Evolutionary conservation across 2,797 vertebrate genomes (phyloP).

Genomic region (Protonibea diacanthus): DNA sequence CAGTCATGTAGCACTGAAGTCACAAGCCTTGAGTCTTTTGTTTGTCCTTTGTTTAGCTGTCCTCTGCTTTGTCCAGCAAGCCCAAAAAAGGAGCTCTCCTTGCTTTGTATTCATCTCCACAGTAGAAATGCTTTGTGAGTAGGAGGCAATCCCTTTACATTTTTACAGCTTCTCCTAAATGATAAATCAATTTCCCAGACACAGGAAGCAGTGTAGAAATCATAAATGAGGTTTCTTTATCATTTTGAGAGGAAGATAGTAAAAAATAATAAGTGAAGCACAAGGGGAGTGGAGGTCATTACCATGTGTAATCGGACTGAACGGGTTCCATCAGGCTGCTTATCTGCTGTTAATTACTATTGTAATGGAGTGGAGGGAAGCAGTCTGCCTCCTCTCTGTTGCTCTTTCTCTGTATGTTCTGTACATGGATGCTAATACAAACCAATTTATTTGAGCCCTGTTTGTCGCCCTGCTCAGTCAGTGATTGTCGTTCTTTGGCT

Average conservation of each 20-base stretch:
- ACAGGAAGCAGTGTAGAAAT: constrained; percentile 45
- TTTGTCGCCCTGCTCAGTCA: constrained; percentile 25
- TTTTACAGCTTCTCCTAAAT: constrained; percentile 37
- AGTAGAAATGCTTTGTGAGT: constrained; percentile 22
- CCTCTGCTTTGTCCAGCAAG: constrained; percentile 19
- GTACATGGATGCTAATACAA: constrained; percentile 33
- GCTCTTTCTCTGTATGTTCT: constrained; percentile 14
- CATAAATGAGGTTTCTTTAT: constrained; percentile 48
- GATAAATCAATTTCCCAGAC: constrained; percentile 56
- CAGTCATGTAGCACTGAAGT: constrained; percentile 9
- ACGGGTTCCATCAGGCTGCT: constrained; percentile 49
- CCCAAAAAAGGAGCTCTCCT: constrained; percentile 15
- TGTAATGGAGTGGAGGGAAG: constrained; percentile 52
- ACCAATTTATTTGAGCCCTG: constrained; percentile 37
- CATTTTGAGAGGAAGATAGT: constrained; percentile 47
- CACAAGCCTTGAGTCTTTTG: background rate
- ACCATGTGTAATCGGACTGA: constrained; percentile 51
- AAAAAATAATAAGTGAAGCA: constrained; percentile 46
- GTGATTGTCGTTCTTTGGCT: constrained; percentile 8
- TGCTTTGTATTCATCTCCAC: constrained; percentile 26
- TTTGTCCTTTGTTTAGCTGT: constrained; percentile 7
- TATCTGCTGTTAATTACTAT: constrained; percentile 71
- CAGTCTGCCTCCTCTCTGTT: constrained; percentile 7
- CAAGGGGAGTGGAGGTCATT: constrained; percentile 47
- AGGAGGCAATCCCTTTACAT: constrained; percentile 36